Percentiles rank a stretch among this genome's conserved stretches.
Evolutionary conservation across 1,140 invertebrate species (phyloP).

Genomic region (Procambarus clarkii): DNA sequence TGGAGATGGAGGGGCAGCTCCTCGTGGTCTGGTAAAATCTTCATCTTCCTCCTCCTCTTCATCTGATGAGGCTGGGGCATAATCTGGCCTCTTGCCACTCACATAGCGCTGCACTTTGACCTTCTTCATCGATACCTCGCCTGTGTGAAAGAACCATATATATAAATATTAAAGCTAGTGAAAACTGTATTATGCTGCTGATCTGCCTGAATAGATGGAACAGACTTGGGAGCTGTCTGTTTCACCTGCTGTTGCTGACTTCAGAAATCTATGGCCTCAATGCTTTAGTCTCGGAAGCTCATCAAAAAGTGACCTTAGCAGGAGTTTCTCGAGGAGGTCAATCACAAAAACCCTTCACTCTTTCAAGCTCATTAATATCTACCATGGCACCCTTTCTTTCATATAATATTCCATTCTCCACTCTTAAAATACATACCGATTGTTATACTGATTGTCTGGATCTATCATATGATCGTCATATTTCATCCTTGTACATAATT

Average conservation of each 20-base stretch:
- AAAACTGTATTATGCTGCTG: not conserved
- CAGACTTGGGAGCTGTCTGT: not conserved
- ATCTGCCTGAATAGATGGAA: not conserved
- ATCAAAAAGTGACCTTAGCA: no score
- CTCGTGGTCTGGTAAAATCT: conserved; percentile 84
- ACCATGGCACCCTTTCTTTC: no score
- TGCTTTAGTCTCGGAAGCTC: no score
- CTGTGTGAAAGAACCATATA: conserved; percentile 76
- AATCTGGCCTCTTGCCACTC: conserved; percentile 94
- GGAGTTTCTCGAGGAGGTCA: no score
- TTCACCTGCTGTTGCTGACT: not conserved
- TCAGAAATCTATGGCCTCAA: not conserved
- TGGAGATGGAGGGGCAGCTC: conserved; percentile 46
- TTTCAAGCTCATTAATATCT: no score
- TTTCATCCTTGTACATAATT: no score
- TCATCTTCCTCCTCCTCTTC: conserved; percentile 91
- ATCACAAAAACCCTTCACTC: no score
- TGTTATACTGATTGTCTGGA: no score
- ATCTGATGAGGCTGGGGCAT: conserved; percentile 87
- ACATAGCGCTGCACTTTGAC: conserved; percentile 96
- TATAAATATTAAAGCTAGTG: not conserved
- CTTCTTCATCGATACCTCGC: conserved; percentile 96
- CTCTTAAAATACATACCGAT: no score
- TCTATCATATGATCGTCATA: no score
- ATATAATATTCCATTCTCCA: no score